Base-by-base conservation (phyloP, 2,888 invertebrate genomes). In the Limnephilus auricula region DNA sequence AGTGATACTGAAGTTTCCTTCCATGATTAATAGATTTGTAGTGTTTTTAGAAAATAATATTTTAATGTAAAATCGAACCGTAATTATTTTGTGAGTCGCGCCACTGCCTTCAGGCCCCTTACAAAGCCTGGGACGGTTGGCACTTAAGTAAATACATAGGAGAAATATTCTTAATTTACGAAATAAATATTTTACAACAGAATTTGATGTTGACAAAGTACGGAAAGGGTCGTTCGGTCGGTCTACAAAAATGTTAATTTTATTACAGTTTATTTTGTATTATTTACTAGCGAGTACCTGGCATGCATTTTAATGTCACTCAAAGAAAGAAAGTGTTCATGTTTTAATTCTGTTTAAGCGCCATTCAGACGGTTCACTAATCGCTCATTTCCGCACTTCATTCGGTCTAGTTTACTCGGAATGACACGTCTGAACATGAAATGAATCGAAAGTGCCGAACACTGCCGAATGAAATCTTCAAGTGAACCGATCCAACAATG, bases 141-240 rank as follows among this genome's bases (percentile, higher is more conserved):
- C 65, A n/a, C 65, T 65, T 65, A 65, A 65, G 9, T 65, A 65
- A 65, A 25, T 65, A 65, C 15, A 65, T 65, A n/a, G n/a, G 31
- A 30, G 50, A 86, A 50, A 25, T 50, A 34, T 37, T 82, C 32
- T 34, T 34, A 34, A 82, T 82, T 34, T 34, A 25, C 34, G 25
- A 82, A 82, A 82, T 32, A 34, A 82, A 82, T 82, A 82, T 82
- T 82, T 82, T n/a, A 34, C 82, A 82, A 82, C 82, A 9, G 32
- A 82, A 82, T 82, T 37, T 34, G 34, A 82, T 37, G 31, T 82
- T 82, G 32, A 82, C 82, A 34, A 82, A n/a, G 15, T 12, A 32
- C 18, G 86, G 37, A 6, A n/a, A n/a, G 40, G 86, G 86, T 45
- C 40, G 32, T 45, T 31, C 30, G 30, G 40, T 50, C 25, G 32